Evolutionary conservation across 2,888 invertebrate species (phyloP).

Genomic region (Deilephila porcellus): DNA sequence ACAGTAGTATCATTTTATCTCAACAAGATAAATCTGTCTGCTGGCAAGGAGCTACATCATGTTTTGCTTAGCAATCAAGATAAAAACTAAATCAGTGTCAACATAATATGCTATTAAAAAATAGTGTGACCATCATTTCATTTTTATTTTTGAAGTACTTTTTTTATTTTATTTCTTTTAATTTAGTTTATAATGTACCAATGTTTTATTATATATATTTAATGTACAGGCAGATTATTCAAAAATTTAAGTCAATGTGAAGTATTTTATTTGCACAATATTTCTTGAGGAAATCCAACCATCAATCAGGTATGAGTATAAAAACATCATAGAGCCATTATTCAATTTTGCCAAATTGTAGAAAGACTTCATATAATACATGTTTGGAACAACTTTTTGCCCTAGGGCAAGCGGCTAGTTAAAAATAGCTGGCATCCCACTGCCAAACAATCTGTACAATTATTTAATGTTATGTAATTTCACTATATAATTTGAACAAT

Average conservation of each 20-base stretch:
- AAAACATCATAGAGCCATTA: background rate
- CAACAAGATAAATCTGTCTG: conserved; percentile 20
- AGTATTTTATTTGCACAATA: too few species aligned
- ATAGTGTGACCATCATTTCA: conserved; percentile 12
- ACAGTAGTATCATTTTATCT: conserved; percentile 16
- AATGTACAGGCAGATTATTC: background rate
- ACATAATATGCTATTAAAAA: conserved; percentile 1
- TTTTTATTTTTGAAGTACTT: background rate
- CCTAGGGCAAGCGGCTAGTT: background rate
- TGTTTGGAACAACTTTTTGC: conserved; percentile 21
- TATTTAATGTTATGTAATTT: conserved; percentile 26
- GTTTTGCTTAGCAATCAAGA: conserved; percentile 21
- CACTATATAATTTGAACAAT: background rate
- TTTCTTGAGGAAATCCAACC: too few species aligned
- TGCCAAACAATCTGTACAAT: conserved; percentile 15
- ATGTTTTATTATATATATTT: background rate
- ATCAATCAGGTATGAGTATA: background rate
- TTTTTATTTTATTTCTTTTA: background rate
- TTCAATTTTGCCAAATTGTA: background rate
- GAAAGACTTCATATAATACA: background rate
- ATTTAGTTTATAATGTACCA: background rate
- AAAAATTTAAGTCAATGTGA: too few species aligned
- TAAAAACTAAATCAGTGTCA: conserved; percentile 14
- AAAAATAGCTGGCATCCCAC: conserved; percentile 19
- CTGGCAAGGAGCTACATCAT: conserved; percentile 7